These are phyloP conservation scores for Diplodus sargus DNA, from an alignment of 2,797 vertebrate genomes.

Conservation along the genomic window DNA sequence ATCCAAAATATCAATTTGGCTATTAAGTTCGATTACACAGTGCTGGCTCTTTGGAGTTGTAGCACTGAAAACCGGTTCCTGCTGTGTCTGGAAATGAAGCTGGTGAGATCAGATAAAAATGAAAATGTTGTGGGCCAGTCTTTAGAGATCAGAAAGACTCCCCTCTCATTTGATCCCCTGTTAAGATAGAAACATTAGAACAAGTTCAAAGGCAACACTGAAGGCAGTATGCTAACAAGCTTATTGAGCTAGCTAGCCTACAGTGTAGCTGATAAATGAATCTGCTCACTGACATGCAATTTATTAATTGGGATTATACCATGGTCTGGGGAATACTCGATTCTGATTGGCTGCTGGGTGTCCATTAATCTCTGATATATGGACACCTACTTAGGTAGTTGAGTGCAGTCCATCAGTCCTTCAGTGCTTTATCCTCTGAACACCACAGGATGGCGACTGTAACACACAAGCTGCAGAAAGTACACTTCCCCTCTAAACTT, in stretches of 20 bases:
- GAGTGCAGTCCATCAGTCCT: no score
- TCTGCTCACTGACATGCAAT: no score
- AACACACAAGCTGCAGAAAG: no score
- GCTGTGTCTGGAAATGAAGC: not conserved
- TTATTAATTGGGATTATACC: not conserved
- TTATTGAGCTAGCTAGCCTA: not conserved
- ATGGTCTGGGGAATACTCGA: no score
- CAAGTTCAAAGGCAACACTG: not conserved
- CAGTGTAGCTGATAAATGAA: not conserved
- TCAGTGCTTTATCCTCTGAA: no score
- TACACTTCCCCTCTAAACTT: no score
- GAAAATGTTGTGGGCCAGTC: not conserved
- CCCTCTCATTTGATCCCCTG: not conserved
- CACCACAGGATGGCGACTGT: no score
- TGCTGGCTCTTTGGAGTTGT: not conserved
- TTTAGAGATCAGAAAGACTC: not conserved
- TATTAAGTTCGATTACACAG: not conserved
- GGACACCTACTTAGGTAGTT: no score
- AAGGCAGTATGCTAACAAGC: not conserved
- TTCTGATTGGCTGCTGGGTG: no score
- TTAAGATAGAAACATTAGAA: not conserved
- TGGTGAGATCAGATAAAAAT: not conserved
- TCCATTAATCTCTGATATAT: no score
- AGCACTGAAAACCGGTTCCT: not conserved
- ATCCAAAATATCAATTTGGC: not conserved